These are phyloP conservation scores for Aphelenchoides avenae DNA, from an alignment of 1,140 invertebrate genomes.

Conservation along the genomic window DNA sequence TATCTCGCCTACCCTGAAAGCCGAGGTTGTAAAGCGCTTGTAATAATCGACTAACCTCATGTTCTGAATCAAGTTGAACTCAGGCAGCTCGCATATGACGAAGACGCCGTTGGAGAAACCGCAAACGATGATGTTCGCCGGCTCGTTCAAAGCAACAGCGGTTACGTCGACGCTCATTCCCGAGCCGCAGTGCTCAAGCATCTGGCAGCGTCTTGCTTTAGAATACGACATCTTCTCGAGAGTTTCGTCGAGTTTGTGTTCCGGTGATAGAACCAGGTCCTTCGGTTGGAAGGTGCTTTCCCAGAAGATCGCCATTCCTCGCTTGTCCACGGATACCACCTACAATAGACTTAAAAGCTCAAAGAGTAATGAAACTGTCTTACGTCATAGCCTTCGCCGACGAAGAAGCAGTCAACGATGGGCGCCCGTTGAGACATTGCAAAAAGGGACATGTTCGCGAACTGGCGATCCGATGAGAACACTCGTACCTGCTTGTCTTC, in stretches of 20 bases:
- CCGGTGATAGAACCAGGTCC: constrained; percentile 9
- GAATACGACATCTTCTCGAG: constrained; percentile 1
- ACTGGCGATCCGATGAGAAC: constrained; percentile 10
- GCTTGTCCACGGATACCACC: constrained; percentile 24
- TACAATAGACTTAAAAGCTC: constrained; percentile 2
- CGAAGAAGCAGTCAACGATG: constrained; percentile 11
- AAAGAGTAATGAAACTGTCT: constrained; percentile 1
- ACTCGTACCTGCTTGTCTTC: constrained; percentile 21
- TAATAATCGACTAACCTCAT: constrained; percentile 22
- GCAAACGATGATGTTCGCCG: constrained; percentile 14
- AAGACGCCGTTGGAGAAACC: constrained; percentile 33
- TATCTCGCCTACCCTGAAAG: constrained; percentile 16
- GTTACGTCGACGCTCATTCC: constrained; percentile 6
- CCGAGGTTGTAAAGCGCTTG: background rate
- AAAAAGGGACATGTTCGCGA: constrained; percentile 15
- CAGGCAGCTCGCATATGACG: constrained; percentile 25
- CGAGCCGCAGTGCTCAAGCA: constrained; percentile 15
- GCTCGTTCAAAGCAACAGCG: constrained; percentile 17
- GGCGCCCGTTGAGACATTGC: constrained; percentile 14
- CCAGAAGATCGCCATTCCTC: constrained; percentile 13
- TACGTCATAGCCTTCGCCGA: constrained; percentile 15
- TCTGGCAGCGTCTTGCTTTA: constrained; percentile 11
- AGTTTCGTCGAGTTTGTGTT: constrained; percentile 2
- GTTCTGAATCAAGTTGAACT: constrained; percentile 27
- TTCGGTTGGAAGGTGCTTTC: constrained; percentile 5